Evolutionary conservation across 2,888 invertebrate species (phyloP), one percentile per base, ranked within the genome.

Genomic region (Drosophila glabriapex): DNA sequence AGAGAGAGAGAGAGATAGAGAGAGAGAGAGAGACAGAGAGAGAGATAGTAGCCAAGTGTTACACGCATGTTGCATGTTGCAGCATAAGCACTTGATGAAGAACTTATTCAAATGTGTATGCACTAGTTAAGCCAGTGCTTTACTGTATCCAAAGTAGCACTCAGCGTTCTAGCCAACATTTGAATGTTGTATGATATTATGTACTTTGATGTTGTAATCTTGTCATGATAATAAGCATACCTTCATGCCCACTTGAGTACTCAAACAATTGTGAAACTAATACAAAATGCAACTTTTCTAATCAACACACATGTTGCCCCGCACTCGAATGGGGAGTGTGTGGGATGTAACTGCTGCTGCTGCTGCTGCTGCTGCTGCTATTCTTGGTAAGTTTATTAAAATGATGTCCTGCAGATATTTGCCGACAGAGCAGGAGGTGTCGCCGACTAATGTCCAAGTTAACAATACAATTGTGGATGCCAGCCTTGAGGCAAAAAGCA

Each of bases 401-500:
- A 87, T 85, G 50, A 84, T 84, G 88, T 86, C 84, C 88, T 78
- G 85, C 76, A 84, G 83, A 66, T 80, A 82, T 76, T 71, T 83
- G 82, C 83, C 71, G 76, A 72, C 67, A 69, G 71, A 73, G 73
- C 67, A 29, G 66, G 78, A 80, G 74, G 78, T 78, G 68, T 76
- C 76, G 65, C 68, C 84, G 72, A 56, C 85, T 80, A 87, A 85
- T 83, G 82, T 83, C 66, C 80, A 71, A 83, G 82, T 77, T 83
- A 76, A 82, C 78, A 85, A 82, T 73, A 61, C 64, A 60, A 49
- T 46, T 19, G 37, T 28, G 28, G 12, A 55, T 35, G 6, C 19
- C 46, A 58, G 35, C 39, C 50, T 29, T 53, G 54, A 29, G 58
- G 25, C 19, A 43, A 58, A 65, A 53, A 39, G 14, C 39, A 39